These are phyloP conservation scores for Craterocephalus amniculus DNA, from an alignment of 2,797 vertebrate species.

Conservation along the genomic window DNA sequence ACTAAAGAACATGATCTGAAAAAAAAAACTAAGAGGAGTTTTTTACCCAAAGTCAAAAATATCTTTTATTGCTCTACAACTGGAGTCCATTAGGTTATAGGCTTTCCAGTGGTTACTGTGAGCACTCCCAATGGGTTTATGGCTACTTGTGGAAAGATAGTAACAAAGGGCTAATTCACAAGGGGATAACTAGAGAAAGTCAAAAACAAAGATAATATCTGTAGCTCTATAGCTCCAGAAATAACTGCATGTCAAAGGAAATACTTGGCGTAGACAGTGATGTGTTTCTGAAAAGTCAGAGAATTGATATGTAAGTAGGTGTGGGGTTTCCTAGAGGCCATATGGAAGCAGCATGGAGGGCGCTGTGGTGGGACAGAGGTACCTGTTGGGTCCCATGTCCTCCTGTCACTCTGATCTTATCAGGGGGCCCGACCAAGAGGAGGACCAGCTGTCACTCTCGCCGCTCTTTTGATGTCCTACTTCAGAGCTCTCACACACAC, in stretches of 20 bases:
- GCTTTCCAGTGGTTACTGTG: constrained; percentile 66
- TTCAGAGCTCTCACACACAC: constrained; percentile 53
- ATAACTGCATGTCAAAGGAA: constrained; percentile 2
- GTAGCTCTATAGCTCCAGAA: neutral
- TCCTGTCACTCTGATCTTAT: constrained; percentile 81
- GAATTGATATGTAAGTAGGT: constrained; percentile 43
- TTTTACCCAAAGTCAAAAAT: constrained; percentile 50
- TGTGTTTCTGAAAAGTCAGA: constrained; percentile 15
- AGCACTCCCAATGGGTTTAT: constrained; percentile 69
- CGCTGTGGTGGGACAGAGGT: constrained; percentile 56
- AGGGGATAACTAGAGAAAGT: constrained; percentile 52
- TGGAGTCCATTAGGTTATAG: constrained; percentile 62
- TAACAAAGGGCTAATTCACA: constrained; percentile 62
- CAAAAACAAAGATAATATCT: constrained; percentile 40
- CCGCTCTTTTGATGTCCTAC: constrained; percentile 74
- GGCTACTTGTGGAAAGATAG: constrained; percentile 56
- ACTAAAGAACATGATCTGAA: constrained; percentile 20
- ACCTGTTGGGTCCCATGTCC: constrained; percentile 73
- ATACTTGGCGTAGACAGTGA: constrained; percentile 13
- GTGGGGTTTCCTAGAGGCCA: constrained; percentile 69
- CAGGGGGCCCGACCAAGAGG: constrained; percentile 78
- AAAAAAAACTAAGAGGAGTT: constrained; percentile 27
- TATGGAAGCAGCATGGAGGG: constrained; percentile 68
- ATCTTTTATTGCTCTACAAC: constrained; percentile 63
- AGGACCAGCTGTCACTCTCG: constrained; percentile 82